A percentile compares a stretch with the other conserved stretches of the same genome.
These are phyloP conservation scores for Dione juno DNA, from an alignment of 2,888 invertebrate genomes.

Conservation along the genomic window DNA sequence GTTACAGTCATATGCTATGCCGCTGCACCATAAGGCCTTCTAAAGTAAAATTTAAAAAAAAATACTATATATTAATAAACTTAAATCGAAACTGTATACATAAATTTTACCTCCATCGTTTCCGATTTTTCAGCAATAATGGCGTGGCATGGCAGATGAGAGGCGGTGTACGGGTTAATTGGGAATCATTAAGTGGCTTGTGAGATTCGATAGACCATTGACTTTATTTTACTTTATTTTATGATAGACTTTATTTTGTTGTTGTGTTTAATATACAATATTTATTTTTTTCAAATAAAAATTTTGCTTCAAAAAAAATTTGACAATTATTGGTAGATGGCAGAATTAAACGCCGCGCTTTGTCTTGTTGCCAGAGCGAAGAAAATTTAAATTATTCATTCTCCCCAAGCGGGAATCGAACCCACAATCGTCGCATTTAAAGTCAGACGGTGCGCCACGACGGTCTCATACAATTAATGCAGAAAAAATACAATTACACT, in stretches of 20 bases:
- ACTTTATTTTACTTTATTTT: not conserved
- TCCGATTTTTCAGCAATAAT: conserved; percentile 9
- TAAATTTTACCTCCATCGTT: not conserved
- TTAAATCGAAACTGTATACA: too few relatives aligned
- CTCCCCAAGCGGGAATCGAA: not conserved
- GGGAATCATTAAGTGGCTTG: conserved; percentile 17
- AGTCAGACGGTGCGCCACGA: not conserved
- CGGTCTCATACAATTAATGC: not conserved
- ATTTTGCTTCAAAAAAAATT: too few relatives aligned
- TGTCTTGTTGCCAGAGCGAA: not conserved
- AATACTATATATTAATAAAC: too few relatives aligned
- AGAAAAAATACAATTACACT: not conserved
- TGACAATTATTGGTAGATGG: too few relatives aligned
- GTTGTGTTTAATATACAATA: too few relatives aligned
- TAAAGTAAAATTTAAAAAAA: too few relatives aligned
- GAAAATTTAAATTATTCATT: not conserved
- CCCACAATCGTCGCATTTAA: not conserved
- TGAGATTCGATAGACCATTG: conserved; percentile 3
- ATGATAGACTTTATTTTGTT: too few relatives aligned
- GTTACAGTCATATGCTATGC: too few relatives aligned
- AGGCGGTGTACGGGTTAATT: conserved; percentile 12
- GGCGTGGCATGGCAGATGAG: conserved; percentile 12
- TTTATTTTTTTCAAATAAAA: too few relatives aligned
- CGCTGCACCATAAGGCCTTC: too few relatives aligned
- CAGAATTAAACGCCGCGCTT: not conserved